Base-by-base conservation (phyloP, 2,797 vertebrate genomes). In the Australoheros facetus region DNA sequence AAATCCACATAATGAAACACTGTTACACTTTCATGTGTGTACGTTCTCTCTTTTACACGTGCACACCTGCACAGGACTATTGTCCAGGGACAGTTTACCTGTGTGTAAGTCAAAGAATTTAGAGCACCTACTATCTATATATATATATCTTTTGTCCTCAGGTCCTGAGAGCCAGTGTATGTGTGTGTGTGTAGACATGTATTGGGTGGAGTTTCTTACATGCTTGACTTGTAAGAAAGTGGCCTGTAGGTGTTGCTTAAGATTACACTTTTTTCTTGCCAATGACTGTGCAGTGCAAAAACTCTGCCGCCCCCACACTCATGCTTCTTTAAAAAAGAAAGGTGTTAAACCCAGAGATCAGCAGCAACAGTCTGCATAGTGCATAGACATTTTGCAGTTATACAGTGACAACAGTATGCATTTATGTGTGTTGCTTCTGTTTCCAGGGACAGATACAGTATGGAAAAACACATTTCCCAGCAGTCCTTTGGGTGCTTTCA, bases 1-100 rank as follows among this genome's bases (percentile, higher is more conserved):
- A 78, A 85, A 81, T 74, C n/a, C 81, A 81, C 88, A 86, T 85
- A 90, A 88, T 90, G 87, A 90, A 90, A 90, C 76, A 84, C 82
- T 78, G 30, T 85, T 56, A 73, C 34, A 78, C 48, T 75, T 71
- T 77, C 11, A 78, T 74, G 42, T 51, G 55, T 53, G 55, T 19
- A 21, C 32, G 28, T 53, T 55, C 19, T 10, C 51, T 21, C 37
- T 4, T 11, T 2, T 7, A 42, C 60, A 45, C 34, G 17, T 51
- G 57, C 57, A 76, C 88, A 90, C 87, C 82, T 90, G 78, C 54
- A 70, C 30, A 12, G 16, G 57, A 81, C 79, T 75, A 70, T 23
- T 66, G 45, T 81, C 77, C 21, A 16, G 85, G 85, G 88, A 90
- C 74, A 75, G 74, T 75, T 81, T 78, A 85, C 75, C 69, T 84